Base-by-base conservation (phyloP, 2,113 vertebrate species). In the Rhabdornis inornatus region DNA sequence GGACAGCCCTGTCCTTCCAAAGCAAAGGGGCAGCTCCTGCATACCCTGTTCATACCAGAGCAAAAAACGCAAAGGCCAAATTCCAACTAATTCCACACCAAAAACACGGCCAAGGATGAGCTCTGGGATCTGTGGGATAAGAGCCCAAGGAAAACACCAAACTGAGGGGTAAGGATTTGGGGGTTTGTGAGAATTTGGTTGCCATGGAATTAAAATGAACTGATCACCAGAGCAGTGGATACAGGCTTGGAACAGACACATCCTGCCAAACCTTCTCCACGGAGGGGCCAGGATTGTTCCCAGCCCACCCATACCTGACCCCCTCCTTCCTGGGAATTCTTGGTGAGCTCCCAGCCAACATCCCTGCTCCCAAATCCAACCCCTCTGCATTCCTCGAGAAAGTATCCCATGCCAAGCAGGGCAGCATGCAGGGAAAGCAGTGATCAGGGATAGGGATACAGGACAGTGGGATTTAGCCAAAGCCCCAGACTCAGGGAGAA, bases 41-140 rank as follows among this genome's bases (percentile, higher is more conserved):
- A 13, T 13, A 9, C 8, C 30, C n/a, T 0, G 0, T 10, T 71
- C 30, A 2, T 0, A 3, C 8, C 0, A 0, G 27, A 69, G n/a
- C 28, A 65, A 39, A 35, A 61, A 39, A 3, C 6, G 15, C 35
- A 7, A 30, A 14, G 49, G 15, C 31, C 13, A 15, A 44, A 79
- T 56, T 39, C 22, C 68, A 28, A 10, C 37, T 3, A 44, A 72
- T 20, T 55, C 78, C 60, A 65, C 15, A 24, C 6, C 60, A 61
- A 52, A 70, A 89, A 5, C 11, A 7, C 3, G 5, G 71, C 30
- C 63, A 63, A 33, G 35, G 61, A 28, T 30, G 30, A 88, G 61
- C 28, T 37, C 52, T 44, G 53, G 59, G 23, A 37, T 12, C 59
- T 1, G 2, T 9, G 44, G 78, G 35, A 22, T 39, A 44, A 59